phyloP scores from a whole-genome alignment of 64 coral and sea anemone species.

The Orbicella faveolata region DNA sequence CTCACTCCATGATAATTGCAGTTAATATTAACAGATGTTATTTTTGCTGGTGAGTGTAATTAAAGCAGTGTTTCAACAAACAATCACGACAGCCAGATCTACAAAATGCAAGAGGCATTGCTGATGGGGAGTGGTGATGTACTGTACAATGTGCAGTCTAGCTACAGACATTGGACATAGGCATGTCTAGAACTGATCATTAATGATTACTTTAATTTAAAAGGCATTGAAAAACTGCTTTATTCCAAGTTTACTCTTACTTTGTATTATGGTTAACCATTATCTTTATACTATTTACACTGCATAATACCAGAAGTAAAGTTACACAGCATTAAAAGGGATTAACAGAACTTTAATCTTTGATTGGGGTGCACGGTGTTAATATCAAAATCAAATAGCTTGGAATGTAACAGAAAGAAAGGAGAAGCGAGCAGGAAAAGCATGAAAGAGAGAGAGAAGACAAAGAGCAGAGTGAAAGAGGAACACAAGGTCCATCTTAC shows the following conservation, averaged over 20 bases:
- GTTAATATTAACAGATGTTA: neutral
- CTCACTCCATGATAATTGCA: neutral
- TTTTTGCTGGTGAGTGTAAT: neutral
- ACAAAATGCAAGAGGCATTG: too few species aligned
- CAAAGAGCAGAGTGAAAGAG: neutral
- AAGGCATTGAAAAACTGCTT: neutral
- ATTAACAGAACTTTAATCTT: neutral
- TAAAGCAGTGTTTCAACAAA: neutral
- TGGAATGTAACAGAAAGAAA: slow-evolving; percentile 7
- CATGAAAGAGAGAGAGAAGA: neutral
- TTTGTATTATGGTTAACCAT: neutral
- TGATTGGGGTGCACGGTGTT: neutral
- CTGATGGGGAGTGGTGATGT: too few species aligned
- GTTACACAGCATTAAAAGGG: slow-evolving; percentile 33
- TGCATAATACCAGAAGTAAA: neutral
- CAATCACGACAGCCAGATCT: neutral
- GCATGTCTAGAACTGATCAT: neutral
- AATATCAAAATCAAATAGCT: neutral
- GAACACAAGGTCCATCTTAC: slow-evolving; percentile 90
- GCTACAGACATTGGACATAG: neutral
- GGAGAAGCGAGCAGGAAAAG: neutral
- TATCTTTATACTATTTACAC: neutral
- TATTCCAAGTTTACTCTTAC: neutral
- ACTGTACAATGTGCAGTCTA: neutral
- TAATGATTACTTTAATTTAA: neutral